phyloP scores from a whole-genome alignment of 30 jellyfish, hydroid and myxozoan species.

The Rhopilema esculentum region DNA sequence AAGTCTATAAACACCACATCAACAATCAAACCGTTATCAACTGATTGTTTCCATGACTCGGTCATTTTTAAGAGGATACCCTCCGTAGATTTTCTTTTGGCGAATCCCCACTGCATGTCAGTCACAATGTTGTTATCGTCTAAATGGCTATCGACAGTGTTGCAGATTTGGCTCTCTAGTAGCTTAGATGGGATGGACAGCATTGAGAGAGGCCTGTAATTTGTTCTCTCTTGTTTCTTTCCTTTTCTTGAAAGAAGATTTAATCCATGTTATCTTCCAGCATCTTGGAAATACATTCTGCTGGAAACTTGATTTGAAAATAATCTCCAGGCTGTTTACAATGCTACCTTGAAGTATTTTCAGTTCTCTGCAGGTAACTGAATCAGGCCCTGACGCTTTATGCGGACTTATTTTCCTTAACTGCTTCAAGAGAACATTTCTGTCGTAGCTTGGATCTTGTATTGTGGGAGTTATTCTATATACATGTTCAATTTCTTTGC shows the following conservation, averaged over 20 bases:
- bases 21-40: conserved; percentile 61
- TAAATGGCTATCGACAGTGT: conserved; percentile 28
- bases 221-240: conserved; percentile 27
- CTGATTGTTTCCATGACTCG: conserved; percentile 53
- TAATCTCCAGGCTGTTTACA: conserved; percentile 26
- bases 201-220: conserved; percentile 52
- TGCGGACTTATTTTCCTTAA: conserved; percentile 41
- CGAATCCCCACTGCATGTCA: conserved; percentile 70
- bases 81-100: conserved; percentile 54
- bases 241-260: conserved; percentile 30
- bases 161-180: conserved; percentile 55
- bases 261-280: conserved; percentile 24
- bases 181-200: conserved; percentile 61
- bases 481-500: conserved; percentile 23
- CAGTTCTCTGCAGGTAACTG: conserved; percentile 49
- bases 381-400: conserved; percentile 54
- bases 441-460: conserved; percentile 15
- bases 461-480: conserved; percentile 68
- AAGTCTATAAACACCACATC: conserved; percentile 53
- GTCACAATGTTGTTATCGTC: conserved; percentile 38
- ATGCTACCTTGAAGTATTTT: conserved; percentile 30
- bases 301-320: conserved; percentile 5
- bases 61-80: conserved; percentile 59
- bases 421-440: conserved; percentile 19
- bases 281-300: conserved; percentile 10